These are phyloP conservation scores for Morelia viridis DNA, from an alignment of 2,797 vertebrate species.

Conservation along the genomic window DNA sequence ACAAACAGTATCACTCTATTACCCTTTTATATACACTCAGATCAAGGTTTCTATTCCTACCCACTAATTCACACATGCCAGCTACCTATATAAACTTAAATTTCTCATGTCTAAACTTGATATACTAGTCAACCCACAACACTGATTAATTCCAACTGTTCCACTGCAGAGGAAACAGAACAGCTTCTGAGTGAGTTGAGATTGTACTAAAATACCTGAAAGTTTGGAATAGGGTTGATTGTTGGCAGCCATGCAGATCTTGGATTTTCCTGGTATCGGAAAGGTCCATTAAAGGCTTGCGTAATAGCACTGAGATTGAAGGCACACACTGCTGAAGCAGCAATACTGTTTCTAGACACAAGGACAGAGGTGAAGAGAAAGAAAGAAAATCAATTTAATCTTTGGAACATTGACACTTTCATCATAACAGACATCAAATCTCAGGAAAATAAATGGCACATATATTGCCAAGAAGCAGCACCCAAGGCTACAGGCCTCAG, in stretches of 20 bases:
- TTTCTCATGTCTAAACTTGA: neutral
- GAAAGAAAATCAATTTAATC: constrained; percentile 62
- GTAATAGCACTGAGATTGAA: constrained; percentile 98
- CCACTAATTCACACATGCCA: neutral
- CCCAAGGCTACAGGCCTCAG: constrained; percentile 32
- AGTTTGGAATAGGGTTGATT: constrained; percentile 86
- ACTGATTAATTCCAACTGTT: neutral
- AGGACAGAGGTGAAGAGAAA: constrained; percentile 40
- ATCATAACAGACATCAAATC: constrained; percentile 61
- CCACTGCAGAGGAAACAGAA: neutral
- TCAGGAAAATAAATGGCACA: constrained; percentile 56
- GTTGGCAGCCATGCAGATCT: constrained; percentile 96
- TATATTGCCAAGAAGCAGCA: constrained; percentile 53
- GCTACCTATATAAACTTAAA: neutral
- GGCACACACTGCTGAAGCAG: constrained; percentile 95
- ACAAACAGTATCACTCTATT: neutral
- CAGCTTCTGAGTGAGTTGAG: constrained; percentile 7
- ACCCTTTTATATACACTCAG: neutral
- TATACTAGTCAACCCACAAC: too few species aligned
- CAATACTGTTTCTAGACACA: constrained; percentile 93
- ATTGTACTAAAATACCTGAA: constrained; percentile 74
- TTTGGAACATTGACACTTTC: constrained; percentile 63
- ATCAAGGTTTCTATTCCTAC: neutral
- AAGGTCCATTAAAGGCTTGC: constrained; percentile 94
- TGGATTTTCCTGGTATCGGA: constrained; percentile 96